Conservation (phyloP, 2,888 invertebrate species). For the Dexiosoma caninum region DNA sequence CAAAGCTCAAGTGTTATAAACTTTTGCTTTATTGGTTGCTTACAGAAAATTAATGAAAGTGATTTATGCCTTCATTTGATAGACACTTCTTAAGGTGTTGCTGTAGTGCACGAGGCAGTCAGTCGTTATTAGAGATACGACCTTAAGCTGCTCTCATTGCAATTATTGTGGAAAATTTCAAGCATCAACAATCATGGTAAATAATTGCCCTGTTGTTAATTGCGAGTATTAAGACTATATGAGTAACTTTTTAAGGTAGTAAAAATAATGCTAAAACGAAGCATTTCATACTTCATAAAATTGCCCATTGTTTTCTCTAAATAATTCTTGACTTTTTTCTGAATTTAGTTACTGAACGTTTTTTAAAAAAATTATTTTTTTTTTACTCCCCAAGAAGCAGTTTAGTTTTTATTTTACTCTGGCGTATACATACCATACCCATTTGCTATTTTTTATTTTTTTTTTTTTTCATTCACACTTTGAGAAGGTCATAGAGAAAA, state of each 20-base stretch:
- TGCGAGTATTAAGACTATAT: conserved; percentile 16
- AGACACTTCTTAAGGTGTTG: conserved; percentile 61
- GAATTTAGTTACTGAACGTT: conserved; percentile 34
- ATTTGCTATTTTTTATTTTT: conserved; percentile 32
- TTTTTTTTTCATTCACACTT: conserved; percentile 3
- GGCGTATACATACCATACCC: conserved; percentile 52
- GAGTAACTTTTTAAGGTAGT: conserved; percentile 26
- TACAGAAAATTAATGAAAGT: conserved; percentile 61
- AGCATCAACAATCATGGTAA: not conserved
- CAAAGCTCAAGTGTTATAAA: not conserved
- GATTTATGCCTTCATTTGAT: conserved; percentile 63
- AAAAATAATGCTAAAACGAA: conserved; percentile 1
- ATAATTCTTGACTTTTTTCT: not conserved
- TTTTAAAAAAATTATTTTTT: conserved; percentile 10
- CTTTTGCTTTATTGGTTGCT: conserved; percentile 5
- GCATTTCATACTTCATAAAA: conserved; percentile 55
- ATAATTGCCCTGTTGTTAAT: not conserved
- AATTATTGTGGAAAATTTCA: not conserved
- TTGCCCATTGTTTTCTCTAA: conserved; percentile 46
- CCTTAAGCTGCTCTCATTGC: not conserved
- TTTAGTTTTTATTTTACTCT: conserved; percentile 1
- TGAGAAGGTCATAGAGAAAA: conserved; percentile 51
- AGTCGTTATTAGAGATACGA: not conserved
- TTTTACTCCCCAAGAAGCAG: not conserved
- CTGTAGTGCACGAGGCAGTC: conserved; percentile 11